Conservation (phyloP, 1,140 invertebrate species). For the Ceratina australensis region DNA sequence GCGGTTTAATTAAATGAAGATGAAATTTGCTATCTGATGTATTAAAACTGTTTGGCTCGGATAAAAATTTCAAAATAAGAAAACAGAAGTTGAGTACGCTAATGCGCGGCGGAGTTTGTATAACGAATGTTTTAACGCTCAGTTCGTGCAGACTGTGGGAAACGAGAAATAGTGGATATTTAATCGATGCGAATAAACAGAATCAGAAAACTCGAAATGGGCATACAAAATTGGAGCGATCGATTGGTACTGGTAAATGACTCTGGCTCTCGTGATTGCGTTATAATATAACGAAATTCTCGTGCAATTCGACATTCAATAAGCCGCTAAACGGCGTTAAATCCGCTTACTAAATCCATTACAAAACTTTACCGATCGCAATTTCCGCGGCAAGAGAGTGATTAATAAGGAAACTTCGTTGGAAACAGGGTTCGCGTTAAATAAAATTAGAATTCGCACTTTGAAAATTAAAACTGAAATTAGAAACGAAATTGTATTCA, state of each 20-base stretch:
- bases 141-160: neutral
- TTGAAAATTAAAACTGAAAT: neutral
- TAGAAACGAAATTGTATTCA: neutral
- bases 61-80: too few relatives aligned
- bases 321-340: neutral
- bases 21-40: neutral
- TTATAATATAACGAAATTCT: neutral
- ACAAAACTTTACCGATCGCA: neutral
- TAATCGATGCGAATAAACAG: conserved; percentile 2
- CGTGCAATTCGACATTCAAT: neutral
- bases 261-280: neutral
- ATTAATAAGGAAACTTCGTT: neutral
- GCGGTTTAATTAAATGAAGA: too few relatives aligned
- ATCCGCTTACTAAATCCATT: neutral
- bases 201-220: conserved; percentile 6
- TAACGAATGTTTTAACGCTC: neutral
- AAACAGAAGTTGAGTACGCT: neutral
- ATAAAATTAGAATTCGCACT: neutral
- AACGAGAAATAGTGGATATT: neutral
- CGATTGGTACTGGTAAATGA: neutral
- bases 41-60: neutral
- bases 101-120: neutral
- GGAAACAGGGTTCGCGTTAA: neutral
- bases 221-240: conserved; percentile 25
- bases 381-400: neutral